Evolutionary conservation across 1,140 invertebrate genomes (phyloP).

Genomic region (Myzus persicae): DNA sequence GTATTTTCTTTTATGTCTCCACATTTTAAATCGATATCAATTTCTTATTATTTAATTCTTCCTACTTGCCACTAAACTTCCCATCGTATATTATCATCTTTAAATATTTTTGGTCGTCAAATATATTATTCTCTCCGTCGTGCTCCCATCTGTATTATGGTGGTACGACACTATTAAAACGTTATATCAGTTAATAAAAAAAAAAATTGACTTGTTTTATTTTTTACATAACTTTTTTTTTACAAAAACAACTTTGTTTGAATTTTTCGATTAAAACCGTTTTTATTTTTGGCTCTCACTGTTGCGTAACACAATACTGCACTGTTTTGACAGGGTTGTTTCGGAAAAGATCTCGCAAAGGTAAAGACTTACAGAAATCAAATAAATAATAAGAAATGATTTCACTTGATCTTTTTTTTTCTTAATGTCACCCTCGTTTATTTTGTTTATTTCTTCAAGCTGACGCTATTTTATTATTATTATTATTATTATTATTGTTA

Average conservation of each 20-base stretch:
- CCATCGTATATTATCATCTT: neutral
- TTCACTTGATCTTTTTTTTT: conserved; percentile 54
- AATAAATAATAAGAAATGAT: conserved; percentile 63
- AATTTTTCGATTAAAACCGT: conserved; percentile 49
- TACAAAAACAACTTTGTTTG: conserved; percentile 27
- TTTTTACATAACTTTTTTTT: conserved; percentile 36
- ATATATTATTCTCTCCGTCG: neutral
- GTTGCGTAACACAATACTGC: conserved; percentile 63
- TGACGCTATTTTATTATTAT: conserved; percentile 47
- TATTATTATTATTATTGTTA: neutral
- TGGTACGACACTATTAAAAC: neutral
- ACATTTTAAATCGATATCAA: neutral
- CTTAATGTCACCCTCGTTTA: conserved; percentile 54
- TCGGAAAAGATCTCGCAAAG: conserved; percentile 88
- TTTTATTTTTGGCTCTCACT: conserved; percentile 61
- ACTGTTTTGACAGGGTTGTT: conserved; percentile 76
- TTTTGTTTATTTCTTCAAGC: conserved; percentile 57
- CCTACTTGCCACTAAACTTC: neutral
- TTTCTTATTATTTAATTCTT: neutral
- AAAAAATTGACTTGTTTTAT: neutral
- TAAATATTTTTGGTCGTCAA: neutral
- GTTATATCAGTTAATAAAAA: neutral
- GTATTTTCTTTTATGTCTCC: neutral
- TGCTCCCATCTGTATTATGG: neutral
- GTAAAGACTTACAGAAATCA: conserved; percentile 61